Evolutionary conservation across 2,888 invertebrate species (phyloP).

Genomic region (Pedicia rivosa): DNA sequence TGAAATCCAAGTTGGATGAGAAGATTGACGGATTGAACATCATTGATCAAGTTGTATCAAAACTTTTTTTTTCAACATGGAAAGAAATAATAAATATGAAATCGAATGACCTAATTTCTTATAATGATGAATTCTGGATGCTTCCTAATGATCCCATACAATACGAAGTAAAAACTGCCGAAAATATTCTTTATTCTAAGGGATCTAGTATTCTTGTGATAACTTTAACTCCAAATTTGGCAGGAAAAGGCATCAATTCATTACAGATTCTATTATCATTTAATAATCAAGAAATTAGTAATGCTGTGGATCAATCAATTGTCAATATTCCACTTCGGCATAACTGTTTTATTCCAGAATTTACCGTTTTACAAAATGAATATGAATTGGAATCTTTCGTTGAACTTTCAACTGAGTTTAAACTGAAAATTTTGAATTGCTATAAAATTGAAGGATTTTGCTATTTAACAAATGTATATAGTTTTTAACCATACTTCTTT

Average conservation of each 20-base stretch:
- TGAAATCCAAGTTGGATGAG: no score
- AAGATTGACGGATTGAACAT: no score
- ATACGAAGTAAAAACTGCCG: not conserved
- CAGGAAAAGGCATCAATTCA: no score
- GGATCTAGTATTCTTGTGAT: not conserved
- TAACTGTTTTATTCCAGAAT: not conserved
- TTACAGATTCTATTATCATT: no score
- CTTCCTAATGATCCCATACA: no score
- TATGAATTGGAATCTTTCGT: constrained; percentile 16
- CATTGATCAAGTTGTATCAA: no score
- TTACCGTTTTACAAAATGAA: constrained; percentile 11
- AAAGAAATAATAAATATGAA: no score
- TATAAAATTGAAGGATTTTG: constrained; percentile 19
- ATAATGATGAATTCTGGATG: no score
- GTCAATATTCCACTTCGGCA: not conserved
- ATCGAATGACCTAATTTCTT: no score
- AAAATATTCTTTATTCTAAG: not conserved
- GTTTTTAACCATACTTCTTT: no score
- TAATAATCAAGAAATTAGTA: not conserved
- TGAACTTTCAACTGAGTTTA: constrained; percentile 18
- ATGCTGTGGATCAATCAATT: not conserved
- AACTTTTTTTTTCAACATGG: no score
- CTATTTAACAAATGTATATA: not conserved
- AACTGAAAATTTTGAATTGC: constrained; percentile 19
- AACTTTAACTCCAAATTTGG: not conserved